Evolutionary conservation across 2,797 vertebrate genomes (phyloP), one percentile per base, ranked within the genome.

Genomic region (Xiphophorus birchmanni): DNA sequence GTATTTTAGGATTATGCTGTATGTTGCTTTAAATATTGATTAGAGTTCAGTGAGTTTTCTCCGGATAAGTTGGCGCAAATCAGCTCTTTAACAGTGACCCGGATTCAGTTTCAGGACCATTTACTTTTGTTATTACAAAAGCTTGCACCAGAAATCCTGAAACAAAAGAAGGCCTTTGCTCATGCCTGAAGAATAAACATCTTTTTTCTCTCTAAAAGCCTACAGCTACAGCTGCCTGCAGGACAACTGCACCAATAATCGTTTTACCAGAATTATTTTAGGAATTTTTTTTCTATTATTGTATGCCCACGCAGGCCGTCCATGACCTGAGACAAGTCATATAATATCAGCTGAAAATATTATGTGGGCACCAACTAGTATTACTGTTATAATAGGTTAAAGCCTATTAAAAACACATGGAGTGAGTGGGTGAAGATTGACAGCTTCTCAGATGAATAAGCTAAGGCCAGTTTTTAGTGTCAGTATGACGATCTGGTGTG

Each of bases 121-220:
- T 90, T 82, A 82, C 18, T 75, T 86, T 52, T 87, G 77, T 90
- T 92, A 83, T 89, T 84, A 85, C 79, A 89, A 90, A 89, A 90
- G 82, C 80, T 73, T 45, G 44, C 72, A 40, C 60, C n/a, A 42
- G 69, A 78, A 23, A 87, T 54, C 72, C 71, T 9, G 75, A 71
- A 76, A 56, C 4, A 71, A 73, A 75, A 88, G 44, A 74, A 78
- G 83, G 73, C n/a, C 3, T 65, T 45, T 15, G 75, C 71, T 12
- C 73, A 72, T 26, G 3, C 40, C 26, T 2, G 32, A 48, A 75
- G 42, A 79, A 73, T 47, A 67, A 85, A 83, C 73, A 56, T 0
- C n/a, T 54, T 60, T 7, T 67, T 32, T 77, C 60, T 35, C 32
- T 65, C 44, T 69, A 26, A 44, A 32, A 58, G 2, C 32, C 11